These are phyloP conservation scores for Cryptus armator DNA, from an alignment of 2,888 invertebrate genomes.

Conservation along the genomic window DNA sequence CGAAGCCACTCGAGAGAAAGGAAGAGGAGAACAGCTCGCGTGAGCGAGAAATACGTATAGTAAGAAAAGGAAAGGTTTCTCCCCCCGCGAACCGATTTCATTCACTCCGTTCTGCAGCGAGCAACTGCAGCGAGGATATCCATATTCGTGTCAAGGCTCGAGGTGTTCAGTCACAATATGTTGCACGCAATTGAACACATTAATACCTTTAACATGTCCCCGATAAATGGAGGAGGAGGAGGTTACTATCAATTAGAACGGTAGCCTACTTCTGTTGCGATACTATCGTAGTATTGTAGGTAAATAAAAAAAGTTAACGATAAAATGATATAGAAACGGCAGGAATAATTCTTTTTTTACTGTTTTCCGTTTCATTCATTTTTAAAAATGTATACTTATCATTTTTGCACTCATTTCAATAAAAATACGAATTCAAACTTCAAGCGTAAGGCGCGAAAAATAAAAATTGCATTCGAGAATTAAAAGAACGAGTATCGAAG, in stretches of 20 bases:
- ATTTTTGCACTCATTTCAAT: too few species aligned
- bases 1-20: conserved; percentile 62
- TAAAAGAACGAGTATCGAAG: too few species aligned
- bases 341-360: too few species aligned
- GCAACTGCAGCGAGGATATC: not conserved
- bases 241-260: conserved; percentile 56
- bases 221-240: conserved; percentile 60
- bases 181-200: conserved; percentile 1
- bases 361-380: too few species aligned
- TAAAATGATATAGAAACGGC: too few species aligned
- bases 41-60: not conserved
- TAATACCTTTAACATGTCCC: conserved; percentile 37
- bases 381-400: too few species aligned
- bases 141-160: conserved; percentile 69
- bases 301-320: not conserved
- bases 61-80: conserved; percentile 51
- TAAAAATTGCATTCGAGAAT: too few species aligned
- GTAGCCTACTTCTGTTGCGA: conserved; percentile 15
- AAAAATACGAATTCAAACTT: too few species aligned
- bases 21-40: conserved; percentile 26
- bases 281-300: not conserved
- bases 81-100: conserved; percentile 55
- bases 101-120: conserved; percentile 38
- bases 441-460: too few species aligned
- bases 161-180: conserved; percentile 33